These are phyloP conservation scores for Centropus unirufus DNA, from an alignment of 2,113 vertebrate species.

Conservation along the genomic window DNA sequence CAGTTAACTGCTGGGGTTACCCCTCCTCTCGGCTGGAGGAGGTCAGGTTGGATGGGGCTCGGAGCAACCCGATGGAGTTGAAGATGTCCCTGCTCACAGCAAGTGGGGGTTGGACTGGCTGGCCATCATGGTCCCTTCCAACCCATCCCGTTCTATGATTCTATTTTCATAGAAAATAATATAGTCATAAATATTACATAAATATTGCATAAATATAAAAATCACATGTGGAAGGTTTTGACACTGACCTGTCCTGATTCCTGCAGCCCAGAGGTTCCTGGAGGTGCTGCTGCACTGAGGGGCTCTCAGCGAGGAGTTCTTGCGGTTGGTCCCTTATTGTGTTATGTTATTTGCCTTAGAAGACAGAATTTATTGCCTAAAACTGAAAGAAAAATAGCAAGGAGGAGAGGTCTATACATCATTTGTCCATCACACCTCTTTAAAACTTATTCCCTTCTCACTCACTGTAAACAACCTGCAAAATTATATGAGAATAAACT, in stretches of 20 bases:
- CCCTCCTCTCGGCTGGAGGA: background rate
- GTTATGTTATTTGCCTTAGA: background rate
- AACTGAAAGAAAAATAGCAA: background rate
- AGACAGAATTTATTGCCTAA: background rate
- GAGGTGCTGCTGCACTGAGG: background rate
- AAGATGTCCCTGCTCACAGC: too few species aligned
- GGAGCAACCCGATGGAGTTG: too few species aligned
- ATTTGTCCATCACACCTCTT: background rate
- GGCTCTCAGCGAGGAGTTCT: background rate
- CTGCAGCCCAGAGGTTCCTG: background rate
- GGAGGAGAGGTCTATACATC: background rate
- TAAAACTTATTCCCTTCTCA: background rate
- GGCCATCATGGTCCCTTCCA: too few species aligned
- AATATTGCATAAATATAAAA: background rate
- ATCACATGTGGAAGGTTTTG: fast-evolving
- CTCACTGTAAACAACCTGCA: background rate
- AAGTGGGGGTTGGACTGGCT: too few species aligned
- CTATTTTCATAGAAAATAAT: too few species aligned
- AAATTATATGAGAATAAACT: conserved; percentile 23
- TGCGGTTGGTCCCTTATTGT: background rate
- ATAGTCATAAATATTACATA: background rate
- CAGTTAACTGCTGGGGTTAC: background rate
- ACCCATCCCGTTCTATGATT: too few species aligned
- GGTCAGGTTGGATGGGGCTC: too few species aligned
- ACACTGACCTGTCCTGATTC: background rate